Conservation (phyloP, 2,797 vertebrate genomes). For the Pseudochaenichthys georgianus region DNA sequence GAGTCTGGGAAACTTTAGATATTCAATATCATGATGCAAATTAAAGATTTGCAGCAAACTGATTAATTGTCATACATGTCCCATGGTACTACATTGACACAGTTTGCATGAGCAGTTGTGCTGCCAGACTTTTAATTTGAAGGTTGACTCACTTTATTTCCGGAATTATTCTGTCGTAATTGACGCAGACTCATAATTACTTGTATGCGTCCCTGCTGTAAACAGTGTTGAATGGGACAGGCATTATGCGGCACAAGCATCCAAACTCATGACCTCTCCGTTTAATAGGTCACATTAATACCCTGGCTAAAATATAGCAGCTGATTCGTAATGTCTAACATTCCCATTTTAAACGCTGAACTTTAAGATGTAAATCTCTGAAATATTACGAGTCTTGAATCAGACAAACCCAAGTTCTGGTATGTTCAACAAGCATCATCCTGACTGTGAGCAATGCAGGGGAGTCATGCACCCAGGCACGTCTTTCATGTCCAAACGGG, state of each 20-base stretch:
- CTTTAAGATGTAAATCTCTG: conserved; percentile 6
- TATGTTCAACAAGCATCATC: conserved; percentile 27
- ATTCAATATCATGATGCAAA: neutral
- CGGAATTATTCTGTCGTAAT: fast-evolving
- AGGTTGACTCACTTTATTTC: neutral
- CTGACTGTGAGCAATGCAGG: conserved; percentile 28
- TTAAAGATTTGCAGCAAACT: too few species aligned
- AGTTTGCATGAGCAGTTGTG: neutral
- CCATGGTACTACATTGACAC: neutral
- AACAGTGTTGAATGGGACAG: conserved; percentile 4
- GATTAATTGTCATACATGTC: neutral
- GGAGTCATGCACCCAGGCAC: conserved; percentile 36
- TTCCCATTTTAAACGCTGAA: conserved; percentile 24
- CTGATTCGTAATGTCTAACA: conserved; percentile 39
- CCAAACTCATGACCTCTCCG: conserved; percentile 45
- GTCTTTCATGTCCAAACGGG: conserved; percentile 43
- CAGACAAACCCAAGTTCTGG: conserved; percentile 11
- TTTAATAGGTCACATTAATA: conserved; percentile 8
- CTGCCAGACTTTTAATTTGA: conserved; percentile 7
- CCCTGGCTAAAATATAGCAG: conserved; percentile 43
- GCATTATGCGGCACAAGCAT: conserved; percentile 6
- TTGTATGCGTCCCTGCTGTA: neutral
- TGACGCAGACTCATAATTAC: conserved; percentile 10
- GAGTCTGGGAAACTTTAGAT: fast-evolving
- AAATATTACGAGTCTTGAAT: neutral